phyloP scores from a whole-genome alignment of 2,113 vertebrate genomes.

The Etheostoma spectabile region DNA sequence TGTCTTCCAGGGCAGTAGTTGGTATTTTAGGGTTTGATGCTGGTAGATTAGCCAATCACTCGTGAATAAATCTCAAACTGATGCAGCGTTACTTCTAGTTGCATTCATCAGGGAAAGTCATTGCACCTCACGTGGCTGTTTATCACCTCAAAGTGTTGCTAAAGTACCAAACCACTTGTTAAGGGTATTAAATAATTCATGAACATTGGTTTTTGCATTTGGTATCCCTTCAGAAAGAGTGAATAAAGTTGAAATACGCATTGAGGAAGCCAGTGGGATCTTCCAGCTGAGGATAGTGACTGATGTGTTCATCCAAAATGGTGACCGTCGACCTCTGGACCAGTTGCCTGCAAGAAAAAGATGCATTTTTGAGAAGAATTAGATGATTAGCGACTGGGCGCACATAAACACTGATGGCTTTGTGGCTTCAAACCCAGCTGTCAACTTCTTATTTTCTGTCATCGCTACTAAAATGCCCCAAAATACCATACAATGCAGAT shows the following conservation, averaged over 20 bases:
- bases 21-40: constrained; percentile 15
- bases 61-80: background rate
- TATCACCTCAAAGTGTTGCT: constrained; percentile 6
- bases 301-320: constrained; percentile 93
- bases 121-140: background rate
- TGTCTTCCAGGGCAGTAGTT: background rate
- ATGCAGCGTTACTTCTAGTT: constrained; percentile 1
- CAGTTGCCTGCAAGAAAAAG: constrained; percentile 83
- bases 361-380: background rate
- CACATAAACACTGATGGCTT: too few species aligned
- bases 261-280: constrained; percentile 94
- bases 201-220: background rate
- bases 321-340: constrained; percentile 90
- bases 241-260: constrained; percentile 94
- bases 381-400: too few species aligned
- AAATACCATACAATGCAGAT: too few species aligned
- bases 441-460: background rate
- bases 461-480: background rate
- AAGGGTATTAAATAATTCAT: background rate
- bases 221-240: constrained; percentile 90
- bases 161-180: background rate
- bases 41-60: constrained; percentile 17
- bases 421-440: background rate
- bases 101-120: constrained; percentile 10
- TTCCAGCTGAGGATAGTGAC: constrained; percentile 97